A percentile compares a stretch with the other conserved stretches of the same genome.
These are phyloP conservation scores for Phrynocephalus versicolor DNA, from an alignment of 2,113 vertebrate species.

Conservation along the genomic window DNA sequence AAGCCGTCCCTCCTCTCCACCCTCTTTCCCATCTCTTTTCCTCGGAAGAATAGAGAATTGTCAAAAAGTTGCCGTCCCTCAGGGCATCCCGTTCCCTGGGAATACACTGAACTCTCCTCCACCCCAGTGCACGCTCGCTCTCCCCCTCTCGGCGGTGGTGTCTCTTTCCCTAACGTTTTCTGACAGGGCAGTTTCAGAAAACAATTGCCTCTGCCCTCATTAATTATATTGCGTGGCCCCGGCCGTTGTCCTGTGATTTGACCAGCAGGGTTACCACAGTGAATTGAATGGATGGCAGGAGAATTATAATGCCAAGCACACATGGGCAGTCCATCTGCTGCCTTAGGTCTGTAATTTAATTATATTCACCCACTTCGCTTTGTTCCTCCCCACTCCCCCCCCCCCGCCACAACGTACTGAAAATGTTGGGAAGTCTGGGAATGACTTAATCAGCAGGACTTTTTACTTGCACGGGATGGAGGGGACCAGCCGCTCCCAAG, in stretches of 20 bases:
- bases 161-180: constrained; percentile 63
- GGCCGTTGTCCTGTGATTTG: constrained; percentile 64
- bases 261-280: constrained; percentile 66
- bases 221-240: constrained; percentile 68
- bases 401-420: constrained; percentile 1
- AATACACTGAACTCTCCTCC: constrained; percentile 5
- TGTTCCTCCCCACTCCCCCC: constrained; percentile 53
- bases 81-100: constrained; percentile 23
- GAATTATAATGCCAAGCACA: constrained; percentile 73
- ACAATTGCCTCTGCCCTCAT: constrained; percentile 70
- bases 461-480: neutral
- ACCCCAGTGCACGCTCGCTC: constrained; percentile 10
- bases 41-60: constrained; percentile 27
- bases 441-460: constrained; percentile 26
- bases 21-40: too few species aligned
- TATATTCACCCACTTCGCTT: constrained; percentile 65
- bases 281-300: constrained; percentile 71
- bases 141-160: constrained; percentile 21
- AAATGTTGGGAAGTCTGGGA: constrained; percentile 56
- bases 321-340: constrained; percentile 72
- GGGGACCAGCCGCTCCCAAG: neutral
- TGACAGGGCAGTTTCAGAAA: constrained; percentile 64
- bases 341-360: constrained; percentile 73
- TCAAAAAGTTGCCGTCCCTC: neutral
- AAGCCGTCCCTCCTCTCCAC: too few species aligned